These are phyloP conservation scores for Cantharis rustica DNA, from an alignment of 2,888 invertebrate species.

Conservation along the genomic window DNA sequence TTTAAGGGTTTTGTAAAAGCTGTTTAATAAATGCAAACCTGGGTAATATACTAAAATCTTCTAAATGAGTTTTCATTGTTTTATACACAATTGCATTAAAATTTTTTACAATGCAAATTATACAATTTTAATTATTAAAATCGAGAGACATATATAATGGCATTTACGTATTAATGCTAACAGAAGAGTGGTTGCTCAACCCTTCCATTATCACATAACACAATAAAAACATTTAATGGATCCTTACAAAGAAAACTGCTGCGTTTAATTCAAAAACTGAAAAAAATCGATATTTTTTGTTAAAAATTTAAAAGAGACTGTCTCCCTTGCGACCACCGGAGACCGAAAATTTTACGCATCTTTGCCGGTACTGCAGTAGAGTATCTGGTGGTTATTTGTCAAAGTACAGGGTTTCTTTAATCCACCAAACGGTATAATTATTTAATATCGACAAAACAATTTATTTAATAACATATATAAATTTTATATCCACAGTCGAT, in stretches of 20 bases:
- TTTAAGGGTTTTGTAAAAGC: neutral
- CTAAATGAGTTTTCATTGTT: neutral
- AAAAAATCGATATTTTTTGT: neutral
- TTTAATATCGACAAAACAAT: neutral
- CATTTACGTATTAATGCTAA: neutral
- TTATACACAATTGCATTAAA: neutral
- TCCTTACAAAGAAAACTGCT: neutral
- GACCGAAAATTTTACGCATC: neutral
- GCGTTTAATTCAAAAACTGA: neutral
- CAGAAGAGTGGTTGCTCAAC: neutral
- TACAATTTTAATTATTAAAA: neutral
- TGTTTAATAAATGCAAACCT: neutral
- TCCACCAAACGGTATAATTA: neutral
- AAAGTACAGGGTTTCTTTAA: neutral
- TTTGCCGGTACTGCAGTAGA: neutral
- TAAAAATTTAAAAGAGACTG: neutral
- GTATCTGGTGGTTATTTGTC: neutral
- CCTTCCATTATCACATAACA: neutral
- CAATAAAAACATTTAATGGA: neutral
- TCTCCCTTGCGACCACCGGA: neutral
- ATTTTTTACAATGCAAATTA: neutral
- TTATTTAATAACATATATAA: neutral
- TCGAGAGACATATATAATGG: neutral
- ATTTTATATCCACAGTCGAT: neutral
- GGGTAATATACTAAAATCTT: neutral